These are phyloP conservation scores for Thripadectes ignobilis DNA, from an alignment of 2,797 vertebrate species.

Conservation along the genomic window DNA sequence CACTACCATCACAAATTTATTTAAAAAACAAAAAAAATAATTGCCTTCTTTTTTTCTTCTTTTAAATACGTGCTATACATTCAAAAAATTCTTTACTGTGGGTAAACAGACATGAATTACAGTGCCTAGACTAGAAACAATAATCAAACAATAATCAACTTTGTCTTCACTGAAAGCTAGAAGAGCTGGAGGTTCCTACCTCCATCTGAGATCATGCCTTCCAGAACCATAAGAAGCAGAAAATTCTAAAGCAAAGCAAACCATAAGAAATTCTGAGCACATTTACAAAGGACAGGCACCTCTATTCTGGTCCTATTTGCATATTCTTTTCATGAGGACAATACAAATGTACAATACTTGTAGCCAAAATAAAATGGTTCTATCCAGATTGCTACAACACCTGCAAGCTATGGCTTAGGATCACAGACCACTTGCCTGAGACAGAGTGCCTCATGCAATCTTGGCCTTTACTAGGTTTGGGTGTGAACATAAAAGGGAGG, in stretches of 20 bases:
- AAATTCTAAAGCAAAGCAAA: constrained; percentile 31
- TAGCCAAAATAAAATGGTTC: constrained; percentile 15
- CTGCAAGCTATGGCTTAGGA: not conserved
- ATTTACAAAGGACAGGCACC: constrained; percentile 2
- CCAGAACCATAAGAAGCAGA: not conserved
- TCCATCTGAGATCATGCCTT: not conserved
- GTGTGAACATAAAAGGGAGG: not conserved
- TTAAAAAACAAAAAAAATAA: not conserved
- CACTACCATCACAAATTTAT: not conserved
- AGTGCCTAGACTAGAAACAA: not conserved
- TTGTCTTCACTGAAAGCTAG: not conserved
- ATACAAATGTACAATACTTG: not conserved
- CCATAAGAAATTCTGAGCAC: constrained; percentile 33
- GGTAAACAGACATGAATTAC: constrained; percentile 37
- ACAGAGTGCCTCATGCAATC: not conserved
- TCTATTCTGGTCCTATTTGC: constrained; percentile 33
- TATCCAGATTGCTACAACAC: not conserved
- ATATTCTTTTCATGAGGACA: constrained; percentile 32
- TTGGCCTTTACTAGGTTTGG: not conserved
- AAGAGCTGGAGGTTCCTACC: not conserved
- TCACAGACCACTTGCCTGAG: not conserved
- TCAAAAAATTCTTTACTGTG: not conserved
- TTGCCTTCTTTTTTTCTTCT: not conserved
- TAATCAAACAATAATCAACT: not conserved
- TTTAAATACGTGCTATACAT: not conserved